Percentiles rank a stretch among this genome's conserved stretches.
Conservation (phyloP, 1,140 invertebrate genomes). For the Phymorhynchus buccinoides region DNA sequence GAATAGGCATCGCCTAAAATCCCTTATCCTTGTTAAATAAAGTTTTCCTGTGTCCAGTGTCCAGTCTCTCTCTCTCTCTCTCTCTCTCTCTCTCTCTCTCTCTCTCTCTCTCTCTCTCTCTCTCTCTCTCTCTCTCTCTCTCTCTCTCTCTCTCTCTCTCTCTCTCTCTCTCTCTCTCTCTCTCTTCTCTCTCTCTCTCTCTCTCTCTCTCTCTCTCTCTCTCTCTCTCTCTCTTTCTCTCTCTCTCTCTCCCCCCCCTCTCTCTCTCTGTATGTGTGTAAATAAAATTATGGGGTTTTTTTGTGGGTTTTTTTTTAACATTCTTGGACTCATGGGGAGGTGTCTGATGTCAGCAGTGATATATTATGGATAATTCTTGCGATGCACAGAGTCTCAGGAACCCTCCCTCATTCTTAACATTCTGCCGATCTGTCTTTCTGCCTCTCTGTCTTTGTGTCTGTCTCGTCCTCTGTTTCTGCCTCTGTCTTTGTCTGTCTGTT, state of each 20-base stretch:
- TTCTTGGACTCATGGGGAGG: too few species aligned
- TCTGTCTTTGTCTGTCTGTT: background rate
- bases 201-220: background rate
- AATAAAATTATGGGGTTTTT: too few species aligned
- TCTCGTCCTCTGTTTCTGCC: too few species aligned
- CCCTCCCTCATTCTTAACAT: background rate
- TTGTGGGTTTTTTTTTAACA: background rate
- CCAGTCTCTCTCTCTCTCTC: background rate
- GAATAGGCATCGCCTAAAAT: too few species aligned
- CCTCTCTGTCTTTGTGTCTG: slow-evolving; percentile 12
- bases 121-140: slow-evolving; percentile 16
- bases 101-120: slow-evolving; percentile 1
- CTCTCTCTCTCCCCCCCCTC: background rate
- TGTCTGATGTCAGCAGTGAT: too few species aligned
- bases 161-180: slow-evolving; percentile 20
- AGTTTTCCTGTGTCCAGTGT: too few species aligned
- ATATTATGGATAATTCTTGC: too few species aligned
- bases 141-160: slow-evolving; percentile 3
- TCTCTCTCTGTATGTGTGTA: too few species aligned
- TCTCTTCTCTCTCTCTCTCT: background rate
- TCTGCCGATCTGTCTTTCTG: background rate
- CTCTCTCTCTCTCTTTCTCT: background rate
- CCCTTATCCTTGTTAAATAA: too few species aligned
- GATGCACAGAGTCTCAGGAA: too few species aligned
- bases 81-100: background rate